Evolutionary conservation across 2,888 invertebrate species (phyloP).

Genomic region (Macrophya alboannulata): DNA sequence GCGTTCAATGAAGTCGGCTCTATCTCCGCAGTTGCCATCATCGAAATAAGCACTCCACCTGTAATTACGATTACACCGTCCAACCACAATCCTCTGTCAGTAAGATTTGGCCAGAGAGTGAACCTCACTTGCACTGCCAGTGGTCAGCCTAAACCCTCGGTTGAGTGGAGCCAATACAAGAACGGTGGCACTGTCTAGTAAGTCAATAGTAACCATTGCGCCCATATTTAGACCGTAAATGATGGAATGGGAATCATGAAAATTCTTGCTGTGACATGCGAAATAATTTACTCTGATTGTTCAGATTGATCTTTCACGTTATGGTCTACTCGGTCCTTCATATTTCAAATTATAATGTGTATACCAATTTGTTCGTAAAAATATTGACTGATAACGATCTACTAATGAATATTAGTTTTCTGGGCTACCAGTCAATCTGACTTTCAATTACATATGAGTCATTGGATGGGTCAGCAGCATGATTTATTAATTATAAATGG

Average conservation of each 20-base stretch:
- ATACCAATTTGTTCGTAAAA: no score
- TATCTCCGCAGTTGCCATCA: constrained; percentile 84
- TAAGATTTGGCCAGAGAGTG: constrained; percentile 86
- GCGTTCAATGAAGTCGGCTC: constrained; percentile 91
- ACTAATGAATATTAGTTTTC: no score
- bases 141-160: constrained; percentile 90
- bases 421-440: not conserved
- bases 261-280: not conserved
- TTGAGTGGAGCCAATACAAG: constrained; percentile 84
- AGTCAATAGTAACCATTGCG: constrained; percentile 17
- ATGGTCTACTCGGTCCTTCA: no score
- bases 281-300: not conserved
- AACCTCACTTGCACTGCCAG: constrained; percentile 89
- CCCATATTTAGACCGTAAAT: not conserved
- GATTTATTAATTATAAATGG: not conserved
- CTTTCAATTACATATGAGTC: not conserved
- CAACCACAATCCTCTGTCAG: constrained; percentile 81
- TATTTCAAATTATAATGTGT: no score
- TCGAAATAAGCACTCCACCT: constrained; percentile 88
- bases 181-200: constrained; percentile 70
- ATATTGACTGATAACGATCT: not conserved
- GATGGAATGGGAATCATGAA: not conserved
- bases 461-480: not conserved
- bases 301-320: no score
- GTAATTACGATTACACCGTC: constrained; percentile 84